Base-by-base conservation (phyloP, 2,113 vertebrate species). In the Sorex araneus region DNA sequence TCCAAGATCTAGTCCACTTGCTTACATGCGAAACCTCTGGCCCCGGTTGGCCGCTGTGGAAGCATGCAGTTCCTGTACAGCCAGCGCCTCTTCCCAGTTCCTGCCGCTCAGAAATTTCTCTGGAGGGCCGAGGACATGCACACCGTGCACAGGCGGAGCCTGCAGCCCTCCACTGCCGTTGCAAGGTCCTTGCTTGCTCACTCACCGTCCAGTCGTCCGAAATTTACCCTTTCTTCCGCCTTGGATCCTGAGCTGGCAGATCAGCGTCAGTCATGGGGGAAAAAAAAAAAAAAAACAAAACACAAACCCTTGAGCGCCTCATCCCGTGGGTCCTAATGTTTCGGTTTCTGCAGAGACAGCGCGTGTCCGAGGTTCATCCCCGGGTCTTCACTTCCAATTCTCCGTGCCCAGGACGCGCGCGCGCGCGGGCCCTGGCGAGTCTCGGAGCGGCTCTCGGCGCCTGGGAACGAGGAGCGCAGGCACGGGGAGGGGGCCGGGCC, bases 361-460 rank as follows among this genome's bases (percentile, higher is more conserved):
- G 57, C 57, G 18, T 60, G 6, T 60, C 18, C 16, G 21, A 60
- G 40, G 7, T 3, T 50, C 47, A 50, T 6, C 47, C 47, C 9
- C 10, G 47, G 47, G 47, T 50, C 47, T 50, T 50, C 13, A 50
- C 9, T 13, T 50, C 6, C 47, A 50, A 21, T 13, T 18, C 15
- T 23, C 57, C 57, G 23, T 60, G 5, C 57, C 57, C 18, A 60
- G 18, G 23, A 60, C 57, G 6, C 7, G 57, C 19, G 6, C 7
- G 57, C 19, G 19, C 18, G 18, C 4, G 6, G 32, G 45, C 0
- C 1, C 7, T 45, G 0, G 28, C 21, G 2, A 1, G 57, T 60
- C 57, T 1, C 63, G 0, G 8, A 2, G 1, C 0, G 0, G 9
- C 5, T 2, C 18, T 0, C 3, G 0, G 19, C 1, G 0, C 1